Evolutionary conservation across 2,888 invertebrate species (phyloP), one percentile per base, ranked within the genome.

Genomic region (Pyrgus malvae): DNA sequence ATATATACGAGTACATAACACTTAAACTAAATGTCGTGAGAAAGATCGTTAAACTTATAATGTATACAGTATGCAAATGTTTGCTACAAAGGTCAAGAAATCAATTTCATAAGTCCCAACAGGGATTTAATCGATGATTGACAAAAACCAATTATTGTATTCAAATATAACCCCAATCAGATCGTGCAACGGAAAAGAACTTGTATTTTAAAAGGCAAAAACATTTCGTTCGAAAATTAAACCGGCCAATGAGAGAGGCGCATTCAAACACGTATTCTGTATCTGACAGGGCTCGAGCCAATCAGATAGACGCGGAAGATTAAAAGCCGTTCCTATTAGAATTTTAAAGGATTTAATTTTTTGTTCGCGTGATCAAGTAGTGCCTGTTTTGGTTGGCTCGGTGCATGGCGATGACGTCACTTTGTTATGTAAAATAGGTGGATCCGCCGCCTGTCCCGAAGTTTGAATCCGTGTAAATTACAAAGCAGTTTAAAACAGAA

Each of bases 261-360:
- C 80, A 83, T 84, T 82, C 80, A 81, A 83, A 80, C 73, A 72
- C 72, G 74, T 74, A 72, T 74, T 78, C 83, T 89, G 89, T 71
- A 75, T 72, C 68, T 88, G 89, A 89, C 89, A 88, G 85, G 78
- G 69, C 72, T 69, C 75, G 72, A 71, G 72, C 88, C 84, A 88
- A 89, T 87, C 84, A 84, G 86, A 87, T 87, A 74, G 73, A 73
- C n/a, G 37, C 37, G 37, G 42, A 73, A 83, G 85, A 85, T 86
- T 85, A 84, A 78, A 83, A 62, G 57, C 70, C 69, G 72, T 69
- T 81, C 76, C 74, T 77, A 76, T 83, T 78, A 78, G 78, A 82
- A 79, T 81, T 76, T 72, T 61, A 76, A 77, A 78, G 72, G 75
- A 69, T 76, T 79, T 75, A 64, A 69, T 65, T 64, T 71, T 64